These are phyloP conservation scores for Florisuga fusca DNA, from an alignment of 2,797 vertebrate species.

Conservation along the genomic window DNA sequence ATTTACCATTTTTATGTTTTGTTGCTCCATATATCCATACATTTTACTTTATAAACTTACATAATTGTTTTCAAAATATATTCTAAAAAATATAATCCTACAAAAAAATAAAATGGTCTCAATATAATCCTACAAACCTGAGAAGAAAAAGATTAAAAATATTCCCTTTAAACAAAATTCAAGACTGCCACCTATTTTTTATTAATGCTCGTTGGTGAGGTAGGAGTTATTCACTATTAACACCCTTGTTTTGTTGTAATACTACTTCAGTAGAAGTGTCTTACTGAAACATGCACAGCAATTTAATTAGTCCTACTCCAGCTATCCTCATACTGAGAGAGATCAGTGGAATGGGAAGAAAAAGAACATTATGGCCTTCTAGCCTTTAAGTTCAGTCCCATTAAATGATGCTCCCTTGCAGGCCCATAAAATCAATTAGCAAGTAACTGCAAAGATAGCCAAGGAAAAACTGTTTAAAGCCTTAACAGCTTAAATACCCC, in stretches of 20 bases:
- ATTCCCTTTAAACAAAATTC: not conserved
- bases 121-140: fast-evolving
- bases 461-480: conserved; percentile 41
- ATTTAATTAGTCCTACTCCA: not conserved
- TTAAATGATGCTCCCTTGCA: conserved; percentile 7
- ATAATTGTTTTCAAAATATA: not conserved
- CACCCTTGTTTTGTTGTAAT: not conserved
- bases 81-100: no score
- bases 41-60: not conserved
- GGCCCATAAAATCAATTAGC: conserved; percentile 50
- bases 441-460: conserved; percentile 17
- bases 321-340: not conserved
- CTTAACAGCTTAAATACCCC: conserved; percentile 38
- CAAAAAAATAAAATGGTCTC: no score
- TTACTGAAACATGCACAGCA: not conserved
- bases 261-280: not conserved
- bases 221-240: not conserved
- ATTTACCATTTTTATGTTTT: not conserved
- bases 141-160: not conserved
- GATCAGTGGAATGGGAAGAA: not conserved
- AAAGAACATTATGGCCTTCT: not conserved
- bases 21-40: not conserved
- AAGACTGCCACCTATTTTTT: not conserved
- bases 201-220: not conserved
- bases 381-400: conserved; percentile 7